Conservation (phyloP, 2,888 invertebrate genomes). For the Erannis defoliaria region DNA sequence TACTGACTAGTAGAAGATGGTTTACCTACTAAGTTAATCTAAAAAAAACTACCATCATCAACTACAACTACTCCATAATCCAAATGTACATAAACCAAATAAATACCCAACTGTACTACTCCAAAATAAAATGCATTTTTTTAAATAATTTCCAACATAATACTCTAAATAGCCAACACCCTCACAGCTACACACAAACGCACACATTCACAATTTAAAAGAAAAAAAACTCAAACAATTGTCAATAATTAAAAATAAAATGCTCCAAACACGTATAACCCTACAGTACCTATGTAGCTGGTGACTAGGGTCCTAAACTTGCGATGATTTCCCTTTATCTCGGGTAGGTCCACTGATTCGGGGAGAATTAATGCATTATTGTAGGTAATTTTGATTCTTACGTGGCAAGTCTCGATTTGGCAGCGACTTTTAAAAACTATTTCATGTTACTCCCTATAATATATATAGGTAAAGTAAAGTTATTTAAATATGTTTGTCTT, state of each 20-base stretch:
- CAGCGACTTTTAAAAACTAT: conserved; percentile 4
- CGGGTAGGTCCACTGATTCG: conserved; percentile 97
- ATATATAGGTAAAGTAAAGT: no score
- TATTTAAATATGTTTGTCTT: no score
- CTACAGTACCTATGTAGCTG: conserved; percentile 98
- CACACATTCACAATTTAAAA: conserved; percentile 49
- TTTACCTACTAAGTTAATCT: no score
- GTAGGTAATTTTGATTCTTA: conserved; percentile 25
- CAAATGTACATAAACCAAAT: no score
- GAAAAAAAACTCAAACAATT: conserved; percentile 34
- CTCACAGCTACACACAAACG: conserved; percentile 43
- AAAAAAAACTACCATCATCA: no score
- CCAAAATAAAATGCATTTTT: neutral
- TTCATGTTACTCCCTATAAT: no score
- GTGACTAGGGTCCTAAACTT: conserved; percentile 99
- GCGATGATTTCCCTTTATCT: conserved; percentile 99
- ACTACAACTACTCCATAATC: no score
- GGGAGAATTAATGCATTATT: conserved; percentile 47
- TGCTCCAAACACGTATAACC: conserved; percentile 49
- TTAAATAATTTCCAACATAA: neutral
- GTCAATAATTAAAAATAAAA: conserved; percentile 10
- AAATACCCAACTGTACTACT: no score
- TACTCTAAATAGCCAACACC: conserved; percentile 40
- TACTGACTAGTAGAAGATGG: no score
- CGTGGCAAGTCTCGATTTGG: conserved; percentile 28